phyloP scores from a whole-genome alignment of 2,888 invertebrate genomes.

The Formica aserva region DNA sequence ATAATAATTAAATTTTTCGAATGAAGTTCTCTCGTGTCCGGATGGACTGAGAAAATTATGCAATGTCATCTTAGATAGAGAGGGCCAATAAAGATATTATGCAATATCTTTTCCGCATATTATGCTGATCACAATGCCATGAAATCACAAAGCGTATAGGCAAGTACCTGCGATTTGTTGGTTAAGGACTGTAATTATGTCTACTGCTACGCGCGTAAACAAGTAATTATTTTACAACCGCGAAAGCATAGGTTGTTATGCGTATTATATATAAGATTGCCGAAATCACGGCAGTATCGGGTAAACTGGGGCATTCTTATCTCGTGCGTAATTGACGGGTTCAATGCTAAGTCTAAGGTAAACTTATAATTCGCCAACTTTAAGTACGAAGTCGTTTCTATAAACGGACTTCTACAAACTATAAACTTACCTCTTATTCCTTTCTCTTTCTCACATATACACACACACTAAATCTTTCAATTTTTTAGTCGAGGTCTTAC shows the following conservation, averaged over 20 bases:
- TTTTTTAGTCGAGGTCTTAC: background rate
- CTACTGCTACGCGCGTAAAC: background rate
- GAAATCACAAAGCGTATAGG: constrained; percentile 10
- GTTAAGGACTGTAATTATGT: background rate
- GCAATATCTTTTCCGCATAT: constrained; percentile 4
- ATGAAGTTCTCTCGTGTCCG: constrained; percentile 5
- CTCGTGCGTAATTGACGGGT: background rate
- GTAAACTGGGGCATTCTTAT: background rate
- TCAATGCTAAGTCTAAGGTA: background rate
- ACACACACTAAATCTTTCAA: background rate
- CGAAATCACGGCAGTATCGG: background rate
- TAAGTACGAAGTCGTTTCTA: background rate
- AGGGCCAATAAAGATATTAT: constrained; percentile 32
- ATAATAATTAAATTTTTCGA: constrained; percentile 24
- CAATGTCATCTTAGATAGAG: constrained; percentile 23
- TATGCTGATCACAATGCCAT: background rate
- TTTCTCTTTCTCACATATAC: background rate
- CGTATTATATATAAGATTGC: background rate
- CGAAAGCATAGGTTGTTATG: background rate
- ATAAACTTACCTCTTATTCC: background rate
- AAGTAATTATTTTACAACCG: constrained; percentile 26
- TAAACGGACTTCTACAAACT: background rate
- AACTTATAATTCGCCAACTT: background rate
- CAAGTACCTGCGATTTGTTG: background rate
- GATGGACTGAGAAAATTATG: constrained; percentile 21